Base-by-base conservation (phyloP, 2,113 vertebrate species). In the Plecotus auritus region DNA sequence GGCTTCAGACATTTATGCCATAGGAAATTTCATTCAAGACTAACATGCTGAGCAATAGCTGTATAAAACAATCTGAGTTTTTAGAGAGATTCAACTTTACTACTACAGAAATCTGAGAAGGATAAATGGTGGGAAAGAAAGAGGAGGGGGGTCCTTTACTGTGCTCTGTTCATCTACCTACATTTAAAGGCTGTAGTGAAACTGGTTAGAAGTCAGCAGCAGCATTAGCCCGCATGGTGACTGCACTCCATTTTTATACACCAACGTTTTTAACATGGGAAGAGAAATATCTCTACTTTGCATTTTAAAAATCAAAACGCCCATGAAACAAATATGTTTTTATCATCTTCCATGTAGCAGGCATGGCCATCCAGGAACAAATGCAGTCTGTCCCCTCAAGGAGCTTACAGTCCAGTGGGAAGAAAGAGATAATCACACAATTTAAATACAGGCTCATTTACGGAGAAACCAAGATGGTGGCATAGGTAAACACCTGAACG, bases 21-120 rank as follows among this genome's bases (percentile, higher is more conserved):
- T 49, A 90, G 42, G 51, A 96, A 90, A 93, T 76, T 78, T 80
- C 94, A 96, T 74, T 86, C 56, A 78, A 92, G 61, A 94, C 9
- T 54, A 94, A 94, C 56, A 83, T 42, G 49, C 42, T 5, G 3
- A 61, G 40, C 5, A 28, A 83, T 3, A 70, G 51, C n/a, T 30
- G 18, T 0, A 0, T 70, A 95, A 88, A 10, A 74, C 13, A 66
- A 91, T 23, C 30, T 35, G n/a, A 93, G 32, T 85, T 77, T 95
- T 76, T 80, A 94, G 0, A 78, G 67, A 96, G 51, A 47, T 51
- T 92, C 42, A 64, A 73, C 37, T 87, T 59, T 67, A 84, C 59
- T 93, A 80, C 59, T 51, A 30, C 78, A 81, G 56, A 51, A 32
- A 28, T 23, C 61, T 54, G 73, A 82, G 54, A 54, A 47, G 28